Base-by-base conservation (phyloP, 2,888 invertebrate genomes). In the Acleris emargana region DNA sequence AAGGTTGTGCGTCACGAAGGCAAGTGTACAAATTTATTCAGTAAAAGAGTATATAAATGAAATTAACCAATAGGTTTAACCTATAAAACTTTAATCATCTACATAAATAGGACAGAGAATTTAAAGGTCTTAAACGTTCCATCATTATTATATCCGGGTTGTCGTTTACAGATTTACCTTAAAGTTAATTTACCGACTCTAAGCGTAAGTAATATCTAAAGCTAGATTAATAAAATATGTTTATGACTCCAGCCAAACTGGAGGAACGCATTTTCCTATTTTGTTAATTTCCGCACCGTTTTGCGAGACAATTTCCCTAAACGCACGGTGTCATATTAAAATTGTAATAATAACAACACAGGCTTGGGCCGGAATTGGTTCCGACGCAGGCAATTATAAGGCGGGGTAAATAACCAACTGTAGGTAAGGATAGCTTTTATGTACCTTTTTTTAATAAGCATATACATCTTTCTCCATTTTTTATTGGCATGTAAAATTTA, bases 231-330 rank as follows among this genome's bases (percentile, higher is more conserved):
- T 49, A 43, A 51, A 51, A 42, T 38, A 58, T 58, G 45, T 51
- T 58, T 43, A 32, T 28, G 43, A 20, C 22, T 55, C n/a, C 17
- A 43, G 57, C 20, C 16, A 49, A 55, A 47, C 25, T 51, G 45
- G 55, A 20, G 42, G 47, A 45, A 22, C 55, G 53, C 52, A 58
- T 50, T 38, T 22, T 53, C 42, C 58, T 53, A 54, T 59, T 64
- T 53, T 38, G 53, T 59, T 64, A 64, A 64, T 64, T 54, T 64
- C 59, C 64, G 59, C 20, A 50, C 49, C 42, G 25, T 64, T 64
- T 42, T 59, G 54, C 53, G 59, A 64, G 49, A 63, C 51, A 54
- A 64, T 59, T 59, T 64, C 49, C 54, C 64, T 11, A 53, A 50
- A 59, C 22, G 49, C 42, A 54, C 63, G 38, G 49, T 49, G 58